These are phyloP conservation scores for Trichechus manatus DNA, from an alignment of 2,113 vertebrate genomes.

Conservation along the genomic window DNA sequence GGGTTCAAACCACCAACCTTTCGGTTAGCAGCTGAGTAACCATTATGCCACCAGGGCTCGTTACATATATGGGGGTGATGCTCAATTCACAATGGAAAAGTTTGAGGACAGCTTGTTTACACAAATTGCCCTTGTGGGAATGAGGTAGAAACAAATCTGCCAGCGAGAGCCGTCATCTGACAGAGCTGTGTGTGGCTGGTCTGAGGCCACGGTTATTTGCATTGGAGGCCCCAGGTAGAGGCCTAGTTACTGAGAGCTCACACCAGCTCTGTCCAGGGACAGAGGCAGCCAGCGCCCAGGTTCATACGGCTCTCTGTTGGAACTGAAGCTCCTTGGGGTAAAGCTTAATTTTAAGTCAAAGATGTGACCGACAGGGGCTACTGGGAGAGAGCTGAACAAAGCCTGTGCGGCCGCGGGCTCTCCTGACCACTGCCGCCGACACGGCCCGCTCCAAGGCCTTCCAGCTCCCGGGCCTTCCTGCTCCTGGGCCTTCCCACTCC, in stretches of 20 bases:
- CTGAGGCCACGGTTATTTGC: neutral
- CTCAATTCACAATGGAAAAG: neutral
- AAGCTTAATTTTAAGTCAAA: neutral
- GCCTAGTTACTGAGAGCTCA: neutral
- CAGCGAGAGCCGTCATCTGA: neutral
- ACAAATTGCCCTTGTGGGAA: neutral
- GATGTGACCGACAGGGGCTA: neutral
- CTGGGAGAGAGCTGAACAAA: neutral
- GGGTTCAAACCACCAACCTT: neutral
- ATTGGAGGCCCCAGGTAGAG: neutral
- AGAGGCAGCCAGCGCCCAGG: neutral
- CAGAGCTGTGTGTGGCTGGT: neutral
- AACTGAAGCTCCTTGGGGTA: neutral
- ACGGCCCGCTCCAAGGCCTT: neutral
- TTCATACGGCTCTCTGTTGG: neutral
- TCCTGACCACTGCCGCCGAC: neutral
- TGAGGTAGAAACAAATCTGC: neutral
- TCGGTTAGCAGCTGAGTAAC: neutral
- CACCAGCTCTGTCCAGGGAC: neutral
- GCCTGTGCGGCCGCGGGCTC: neutral
- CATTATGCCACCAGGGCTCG: neutral
- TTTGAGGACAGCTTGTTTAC: neutral
- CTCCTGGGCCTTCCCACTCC: neutral
- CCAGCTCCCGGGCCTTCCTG: neutral
- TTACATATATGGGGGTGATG: neutral